A percentile compares a stretch with the other conserved stretches of the same genome.
phyloP scores from a whole-genome alignment of 2,113 vertebrate genomes.

The Hippocampus comes region DNA sequence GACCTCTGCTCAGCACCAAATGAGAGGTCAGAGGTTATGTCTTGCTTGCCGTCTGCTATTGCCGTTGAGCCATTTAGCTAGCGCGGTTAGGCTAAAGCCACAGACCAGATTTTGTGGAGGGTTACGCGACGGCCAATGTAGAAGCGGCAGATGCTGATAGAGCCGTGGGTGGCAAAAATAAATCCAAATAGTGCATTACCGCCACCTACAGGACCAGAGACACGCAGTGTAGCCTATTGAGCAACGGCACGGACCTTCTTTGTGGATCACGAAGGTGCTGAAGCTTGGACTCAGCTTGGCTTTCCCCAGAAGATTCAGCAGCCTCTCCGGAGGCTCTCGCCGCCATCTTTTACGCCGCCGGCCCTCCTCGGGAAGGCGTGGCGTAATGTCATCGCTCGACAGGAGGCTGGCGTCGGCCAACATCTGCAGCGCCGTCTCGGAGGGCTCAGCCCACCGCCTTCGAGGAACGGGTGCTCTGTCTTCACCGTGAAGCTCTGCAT shows the following conservation, averaged over 20 bases:
- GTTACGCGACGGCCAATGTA: no score
- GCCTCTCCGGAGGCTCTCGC: slow-evolving; percentile 72
- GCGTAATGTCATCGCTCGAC: slow-evolving; percentile 57
- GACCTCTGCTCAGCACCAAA: no score
- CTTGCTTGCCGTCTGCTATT: no score
- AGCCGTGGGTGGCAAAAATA: neutral
- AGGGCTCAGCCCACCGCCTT: slow-evolving; percentile 74
- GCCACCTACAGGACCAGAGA: neutral
- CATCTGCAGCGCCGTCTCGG: slow-evolving; percentile 62
- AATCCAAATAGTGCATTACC: neutral
- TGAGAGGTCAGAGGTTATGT: no score
- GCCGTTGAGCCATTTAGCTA: no score
- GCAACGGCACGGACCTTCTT: slow-evolving; percentile 67
- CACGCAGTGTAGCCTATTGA: no score
- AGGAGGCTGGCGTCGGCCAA: slow-evolving; percentile 75
- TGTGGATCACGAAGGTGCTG: slow-evolving; percentile 83
- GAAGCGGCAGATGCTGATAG: neutral
- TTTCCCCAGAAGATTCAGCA: slow-evolving; percentile 80
- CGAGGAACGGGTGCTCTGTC: slow-evolving; percentile 34
- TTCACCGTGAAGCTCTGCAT: slow-evolving; percentile 10
- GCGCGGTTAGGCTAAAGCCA: no score
- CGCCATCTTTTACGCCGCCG: slow-evolving; percentile 77
- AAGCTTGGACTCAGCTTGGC: slow-evolving; percentile 78
- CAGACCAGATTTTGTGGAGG: no score
- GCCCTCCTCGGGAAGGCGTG: slow-evolving; percentile 42